phyloP scores from a whole-genome alignment of 1,140 invertebrate genomes.

The Euwallacea similis region DNA sequence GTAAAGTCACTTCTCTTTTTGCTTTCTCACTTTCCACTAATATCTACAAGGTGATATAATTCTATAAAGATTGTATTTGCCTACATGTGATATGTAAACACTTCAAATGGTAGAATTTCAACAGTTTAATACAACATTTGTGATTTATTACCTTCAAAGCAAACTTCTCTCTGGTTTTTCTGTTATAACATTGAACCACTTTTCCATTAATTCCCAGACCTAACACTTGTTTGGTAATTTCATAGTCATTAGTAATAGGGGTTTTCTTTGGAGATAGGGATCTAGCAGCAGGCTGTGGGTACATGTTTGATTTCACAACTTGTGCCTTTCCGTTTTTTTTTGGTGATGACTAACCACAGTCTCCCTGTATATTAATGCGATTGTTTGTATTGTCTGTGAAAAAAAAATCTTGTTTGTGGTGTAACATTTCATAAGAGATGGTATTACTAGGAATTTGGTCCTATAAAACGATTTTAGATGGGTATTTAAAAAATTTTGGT shows the following conservation, averaged over 20 bases:
- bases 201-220: slow-evolving; percentile 98
- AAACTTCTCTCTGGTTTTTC: slow-evolving; percentile 72
- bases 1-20: slow-evolving; percentile 91
- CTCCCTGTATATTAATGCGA: no score
- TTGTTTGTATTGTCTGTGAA: no score
- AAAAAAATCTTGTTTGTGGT: no score
- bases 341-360: slow-evolving; percentile 20
- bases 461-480: no score
- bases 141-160: slow-evolving; percentile 75
- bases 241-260: slow-evolving; percentile 89
- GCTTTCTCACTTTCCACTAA: slow-evolving; percentile 90
- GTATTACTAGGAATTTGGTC: no score
- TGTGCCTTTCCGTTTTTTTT: slow-evolving; percentile 14
- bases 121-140: not conserved
- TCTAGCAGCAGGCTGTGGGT: slow-evolving; percentile 17
- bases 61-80: not conserved
- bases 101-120: no score
- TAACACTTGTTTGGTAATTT: slow-evolving; percentile 90
- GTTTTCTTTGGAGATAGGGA: slow-evolving; percentile 66
- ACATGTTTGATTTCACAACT: slow-evolving; percentile 35
- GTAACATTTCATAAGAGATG: no score
- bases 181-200: slow-evolving; percentile 76
- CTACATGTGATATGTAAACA: not conserved
- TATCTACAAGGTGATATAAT: slow-evolving; percentile 63
- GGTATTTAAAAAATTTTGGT: no score